Evolutionary conservation across 2,888 invertebrate species (phyloP), one percentile per base, ranked within the genome.

Genomic region (Molanna angustata): DNA sequence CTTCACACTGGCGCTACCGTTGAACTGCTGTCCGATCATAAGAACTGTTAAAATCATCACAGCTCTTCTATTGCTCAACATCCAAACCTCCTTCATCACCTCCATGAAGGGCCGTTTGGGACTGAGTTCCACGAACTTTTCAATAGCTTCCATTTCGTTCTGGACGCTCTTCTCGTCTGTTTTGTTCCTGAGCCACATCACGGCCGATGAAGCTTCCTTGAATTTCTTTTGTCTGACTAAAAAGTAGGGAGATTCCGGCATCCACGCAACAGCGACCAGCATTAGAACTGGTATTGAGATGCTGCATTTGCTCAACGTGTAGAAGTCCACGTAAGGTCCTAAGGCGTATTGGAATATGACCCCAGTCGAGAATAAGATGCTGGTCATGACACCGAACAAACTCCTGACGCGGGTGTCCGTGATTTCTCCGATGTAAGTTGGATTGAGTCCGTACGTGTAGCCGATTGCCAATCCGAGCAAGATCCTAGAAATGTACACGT

Each of bases 81-180:
- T 27, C 13, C 46, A 41, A 3, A 56, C 21, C n/a, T 58, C 53
- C 41, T 50, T 53, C 1, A 56, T 9, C 4, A 44, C 49, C 18
- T 48, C 53, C 3, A 27, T 14, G 18, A 46, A n/a, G 1, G 52
- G 52, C 57, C 67, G 66, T 2, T 64, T 64, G 56, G 64, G 63
- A 50, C 69, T 67, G n/a, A 65, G 55, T 11, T 61, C 49, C 1
- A 68, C 67, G 52, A 65, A 66, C 3, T 35, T 39, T 4, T 58
- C 58, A 11, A 68, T 54, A 4, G 53, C 50, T 2, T 33, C 13
- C 19, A 68, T 37, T 56, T 69, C 68, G 4, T 64, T 59, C 9
- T 62, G 60, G 2, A 68, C 64, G 18, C 21, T 3, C 11, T n/a
- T 20, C 1, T 14, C n/a, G 37, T 66, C 49, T 1, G 49, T 13